Conservation (phyloP, 37 sponge, comb jelly and placozoan species). For the Hexactinellida sp. region DNA sequence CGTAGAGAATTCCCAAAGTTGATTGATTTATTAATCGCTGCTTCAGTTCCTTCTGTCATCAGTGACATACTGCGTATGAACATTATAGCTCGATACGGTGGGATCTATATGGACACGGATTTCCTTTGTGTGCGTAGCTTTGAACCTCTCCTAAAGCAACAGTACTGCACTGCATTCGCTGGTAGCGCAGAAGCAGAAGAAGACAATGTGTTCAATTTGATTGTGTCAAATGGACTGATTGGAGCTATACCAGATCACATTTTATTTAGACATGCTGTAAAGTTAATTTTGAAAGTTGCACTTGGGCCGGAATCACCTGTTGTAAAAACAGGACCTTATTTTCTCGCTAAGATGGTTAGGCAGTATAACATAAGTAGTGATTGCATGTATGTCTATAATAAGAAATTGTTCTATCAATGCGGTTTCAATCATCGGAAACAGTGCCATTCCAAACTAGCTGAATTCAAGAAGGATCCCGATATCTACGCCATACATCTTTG, state of each 20-base stretch:
- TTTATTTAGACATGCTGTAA: background rate
- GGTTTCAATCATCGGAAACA: background rate
- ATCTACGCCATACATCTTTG: background rate
- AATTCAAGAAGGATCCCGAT: background rate
- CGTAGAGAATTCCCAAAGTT: background rate
- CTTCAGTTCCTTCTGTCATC: background rate
- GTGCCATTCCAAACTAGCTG: background rate
- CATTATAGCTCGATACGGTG: background rate
- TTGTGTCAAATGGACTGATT: background rate
- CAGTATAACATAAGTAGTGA: background rate
- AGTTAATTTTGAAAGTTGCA: background rate
- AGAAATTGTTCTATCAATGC: background rate
- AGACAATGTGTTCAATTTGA: background rate
- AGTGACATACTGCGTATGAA: background rate
- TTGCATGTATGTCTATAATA: background rate
- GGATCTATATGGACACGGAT: background rate
- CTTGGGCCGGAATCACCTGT: background rate
- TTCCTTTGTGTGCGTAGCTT: background rate
- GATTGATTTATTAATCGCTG: background rate
- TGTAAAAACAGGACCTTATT: background rate
- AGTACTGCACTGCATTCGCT: background rate
- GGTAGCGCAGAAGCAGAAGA: background rate
- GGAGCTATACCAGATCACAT: background rate
- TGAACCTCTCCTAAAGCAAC: background rate
- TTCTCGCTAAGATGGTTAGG: background rate